phyloP scores from a whole-genome alignment of 2,888 invertebrate species.

The Helleia helle region DNA sequence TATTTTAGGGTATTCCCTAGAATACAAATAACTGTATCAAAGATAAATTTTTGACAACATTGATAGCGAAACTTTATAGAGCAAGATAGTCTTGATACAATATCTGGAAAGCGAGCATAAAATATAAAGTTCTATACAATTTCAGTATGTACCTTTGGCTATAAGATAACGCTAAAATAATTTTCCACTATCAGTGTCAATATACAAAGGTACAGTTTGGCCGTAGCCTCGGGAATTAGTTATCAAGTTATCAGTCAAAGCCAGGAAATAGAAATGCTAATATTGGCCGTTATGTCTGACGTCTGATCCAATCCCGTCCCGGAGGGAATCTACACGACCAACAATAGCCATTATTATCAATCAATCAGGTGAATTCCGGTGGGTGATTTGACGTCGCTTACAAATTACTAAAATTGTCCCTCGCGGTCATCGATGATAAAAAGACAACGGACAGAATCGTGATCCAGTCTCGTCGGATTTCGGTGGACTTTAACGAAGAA shows the following conservation, averaged over 20 bases:
- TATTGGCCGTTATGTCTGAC: slow-evolving; percentile 22
- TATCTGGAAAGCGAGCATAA: background rate
- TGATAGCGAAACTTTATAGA: slow-evolving; percentile 4
- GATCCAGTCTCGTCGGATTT: slow-evolving; percentile 26
- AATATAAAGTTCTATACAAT: background rate
- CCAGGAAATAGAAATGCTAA: slow-evolving; percentile 23
- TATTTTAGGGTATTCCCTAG: background rate
- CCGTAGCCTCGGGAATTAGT: slow-evolving; percentile 6
- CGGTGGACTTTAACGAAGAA: background rate
- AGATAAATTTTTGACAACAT: slow-evolving; percentile 3
- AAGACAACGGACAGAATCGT: slow-evolving; percentile 24
- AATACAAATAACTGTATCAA: background rate
- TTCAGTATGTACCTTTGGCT: background rate
- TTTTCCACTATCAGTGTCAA: slow-evolving; percentile 6
- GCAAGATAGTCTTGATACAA: background rate
- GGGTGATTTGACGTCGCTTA: slow-evolving; percentile 36
- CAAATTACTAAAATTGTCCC: slow-evolving; percentile 42
- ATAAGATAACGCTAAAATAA: slow-evolving; percentile 1
- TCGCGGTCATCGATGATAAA: slow-evolving; percentile 31
- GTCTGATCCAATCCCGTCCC: slow-evolving; percentile 27
- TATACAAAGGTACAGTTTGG: slow-evolving; percentile 5
- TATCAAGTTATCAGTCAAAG: slow-evolving; percentile 8
- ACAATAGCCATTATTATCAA: slow-evolving; percentile 60
- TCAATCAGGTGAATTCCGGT: slow-evolving; percentile 53
- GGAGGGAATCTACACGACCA: slow-evolving; percentile 46